Percentiles rank a stretch among this genome's conserved stretches.
These are phyloP conservation scores for Diarsia mendica DNA, from an alignment of 2,888 invertebrate species.

Conservation along the genomic window DNA sequence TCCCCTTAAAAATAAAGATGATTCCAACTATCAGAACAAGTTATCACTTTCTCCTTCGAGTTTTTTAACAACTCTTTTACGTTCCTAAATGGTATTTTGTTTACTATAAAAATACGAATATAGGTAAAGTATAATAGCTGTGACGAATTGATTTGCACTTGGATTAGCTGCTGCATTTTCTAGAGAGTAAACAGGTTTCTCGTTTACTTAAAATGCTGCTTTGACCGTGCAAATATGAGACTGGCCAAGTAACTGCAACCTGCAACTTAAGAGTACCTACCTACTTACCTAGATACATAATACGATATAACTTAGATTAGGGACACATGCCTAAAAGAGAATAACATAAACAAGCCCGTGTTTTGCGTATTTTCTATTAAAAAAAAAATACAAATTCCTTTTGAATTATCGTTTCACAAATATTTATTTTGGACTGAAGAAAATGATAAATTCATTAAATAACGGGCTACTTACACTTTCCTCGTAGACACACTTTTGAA, in stretches of 20 bases:
- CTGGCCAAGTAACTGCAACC: not conserved
- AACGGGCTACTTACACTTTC: too few species aligned
- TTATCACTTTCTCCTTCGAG: too few species aligned
- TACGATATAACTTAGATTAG: not conserved
- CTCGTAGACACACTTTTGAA: too few species aligned
- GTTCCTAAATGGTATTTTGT: slow-evolving; percentile 28
- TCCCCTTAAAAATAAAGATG: too few species aligned
- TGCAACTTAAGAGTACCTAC: not conserved
- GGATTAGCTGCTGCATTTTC: slow-evolving; percentile 50
- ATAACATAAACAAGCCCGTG: too few species aligned
- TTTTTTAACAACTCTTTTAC: too few species aligned
- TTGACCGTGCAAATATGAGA: not conserved
- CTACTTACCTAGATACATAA: not conserved
- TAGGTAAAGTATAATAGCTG: slow-evolving; percentile 44
- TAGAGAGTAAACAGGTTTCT: slow-evolving; percentile 27
- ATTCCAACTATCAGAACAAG: too few species aligned
- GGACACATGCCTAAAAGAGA: not conserved
- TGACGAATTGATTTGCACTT: slow-evolving; percentile 58
- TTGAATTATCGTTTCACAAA: not conserved
- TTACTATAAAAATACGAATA: slow-evolving; percentile 29
- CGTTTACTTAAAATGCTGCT: slow-evolving; percentile 15
- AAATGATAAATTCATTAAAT: not conserved
- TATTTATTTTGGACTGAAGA: not conserved
- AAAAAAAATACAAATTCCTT: too few species aligned
- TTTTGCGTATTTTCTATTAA: too few species aligned